Evolutionary conservation across 2,888 invertebrate genomes (phyloP).

Genomic region (Danaus chrysippus): DNA sequence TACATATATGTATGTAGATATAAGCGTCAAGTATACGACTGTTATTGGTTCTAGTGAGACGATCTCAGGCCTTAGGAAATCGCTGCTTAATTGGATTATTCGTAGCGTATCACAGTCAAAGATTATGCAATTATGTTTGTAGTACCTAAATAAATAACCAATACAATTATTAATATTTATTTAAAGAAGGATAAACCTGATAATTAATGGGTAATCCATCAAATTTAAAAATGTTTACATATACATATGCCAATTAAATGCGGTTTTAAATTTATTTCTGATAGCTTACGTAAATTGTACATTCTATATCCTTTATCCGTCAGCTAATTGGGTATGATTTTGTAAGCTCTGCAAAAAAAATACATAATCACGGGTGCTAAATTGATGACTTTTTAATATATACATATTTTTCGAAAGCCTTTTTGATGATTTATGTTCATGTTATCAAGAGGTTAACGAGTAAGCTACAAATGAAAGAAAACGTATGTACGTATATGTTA

Average conservation of each 20-base stretch:
- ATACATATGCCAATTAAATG: neutral
- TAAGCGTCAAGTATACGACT: slow-evolving; percentile 7
- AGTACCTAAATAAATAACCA: neutral
- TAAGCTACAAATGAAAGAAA: neutral
- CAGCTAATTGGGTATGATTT: slow-evolving; percentile 1
- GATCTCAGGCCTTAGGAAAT: slow-evolving; percentile 43
- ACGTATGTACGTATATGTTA: neutral
- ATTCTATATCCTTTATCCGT: neutral
- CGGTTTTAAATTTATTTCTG: neutral
- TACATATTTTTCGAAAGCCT: neutral
- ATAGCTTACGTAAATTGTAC: neutral
- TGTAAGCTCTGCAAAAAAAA: neutral
- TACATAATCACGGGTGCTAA: slow-evolving; percentile 9
- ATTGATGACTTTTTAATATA: slow-evolving; percentile 20
- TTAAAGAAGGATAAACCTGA: neutral
- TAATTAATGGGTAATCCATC: neutral
- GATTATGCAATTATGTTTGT: slow-evolving; percentile 27
- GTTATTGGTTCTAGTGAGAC: slow-evolving; percentile 38
- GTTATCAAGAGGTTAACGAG: neutral
- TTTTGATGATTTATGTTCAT: neutral
- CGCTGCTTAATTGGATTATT: slow-evolving; percentile 49
- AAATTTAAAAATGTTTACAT: neutral
- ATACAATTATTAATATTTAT: neutral
- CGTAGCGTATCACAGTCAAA: slow-evolving; percentile 37
- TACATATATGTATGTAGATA: neutral